Evolutionary conservation across 2,888 invertebrate genomes (phyloP).

Genomic region (Andricus quercusramuli): DNA sequence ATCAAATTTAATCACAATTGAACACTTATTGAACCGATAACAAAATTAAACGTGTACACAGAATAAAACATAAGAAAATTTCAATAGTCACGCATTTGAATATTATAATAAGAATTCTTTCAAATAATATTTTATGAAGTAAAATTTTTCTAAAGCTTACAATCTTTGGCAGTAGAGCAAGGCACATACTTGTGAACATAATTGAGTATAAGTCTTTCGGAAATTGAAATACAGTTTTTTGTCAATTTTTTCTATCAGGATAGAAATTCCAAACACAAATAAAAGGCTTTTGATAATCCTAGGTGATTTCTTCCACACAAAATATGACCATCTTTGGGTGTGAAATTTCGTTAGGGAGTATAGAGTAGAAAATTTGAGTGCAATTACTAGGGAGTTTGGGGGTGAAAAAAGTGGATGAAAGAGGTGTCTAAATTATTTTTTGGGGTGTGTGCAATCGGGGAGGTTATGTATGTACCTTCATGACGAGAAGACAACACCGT

Average conservation of each 20-base stretch:
- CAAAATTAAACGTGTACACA: neutral
- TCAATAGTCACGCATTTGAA: no score
- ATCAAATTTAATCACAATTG: no score
- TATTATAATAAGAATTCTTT: no score
- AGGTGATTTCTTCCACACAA: neutral
- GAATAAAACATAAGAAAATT: neutral
- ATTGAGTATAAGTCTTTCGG: neutral
- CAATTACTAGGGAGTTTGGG: neutral
- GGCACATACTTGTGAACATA: neutral
- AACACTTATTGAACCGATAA: neutral
- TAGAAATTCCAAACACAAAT: neutral
- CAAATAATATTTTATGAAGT: no score
- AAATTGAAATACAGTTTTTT: no score
- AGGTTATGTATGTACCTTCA: conserved; percentile 59
- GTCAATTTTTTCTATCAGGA: neutral
- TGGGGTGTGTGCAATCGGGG: conserved; percentile 24
- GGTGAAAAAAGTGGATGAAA: neutral
- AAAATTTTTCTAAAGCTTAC: no score
- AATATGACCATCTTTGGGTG: neutral
- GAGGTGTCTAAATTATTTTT: neutral
- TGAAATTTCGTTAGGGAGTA: neutral
- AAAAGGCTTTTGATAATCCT: neutral
- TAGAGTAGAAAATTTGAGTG: neutral
- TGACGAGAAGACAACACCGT: conserved; percentile 55
- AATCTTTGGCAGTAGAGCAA: no score